Evolutionary conservation across 2,888 invertebrate genomes (phyloP), one percentile per base, ranked within the genome.

Genomic region (Barypeithes pellucidus): DNA sequence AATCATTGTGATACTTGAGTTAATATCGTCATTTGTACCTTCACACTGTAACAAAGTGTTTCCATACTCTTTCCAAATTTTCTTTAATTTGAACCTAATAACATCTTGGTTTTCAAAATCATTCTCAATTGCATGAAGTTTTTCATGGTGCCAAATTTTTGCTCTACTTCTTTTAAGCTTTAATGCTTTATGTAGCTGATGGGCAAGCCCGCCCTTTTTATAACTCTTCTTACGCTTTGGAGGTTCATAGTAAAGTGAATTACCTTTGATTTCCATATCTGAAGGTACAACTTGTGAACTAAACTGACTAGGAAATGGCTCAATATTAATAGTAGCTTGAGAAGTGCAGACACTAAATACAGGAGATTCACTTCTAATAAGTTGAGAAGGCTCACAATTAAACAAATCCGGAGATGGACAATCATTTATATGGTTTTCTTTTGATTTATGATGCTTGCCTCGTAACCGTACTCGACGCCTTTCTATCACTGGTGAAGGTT

Each of bases 101-200:
- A 76, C 65, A 45, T 67, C 87, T 45, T 62, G 45, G 16, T 47
- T 24, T 8, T 57, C 60, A 22, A 54, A 61, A 78, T 88, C 87
- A 77, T 84, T 86, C 9, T 88, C 86, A 79, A 85, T 86, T 76
- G 82, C 84, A 0, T 88, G 88, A 75, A 88, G 81, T 82, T 84
- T 82, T 80, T 90, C 89, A 78, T 90, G 89, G 81, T 88, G 86
- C 89, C 89, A 89, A 65, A 90, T 83, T 33, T 87, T 86, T 65
- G 87, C 74, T 74, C 83, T 85, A 0, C 87, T 85, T 67, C 84
- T 87, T 80, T 88, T 88, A 80, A 87, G 87, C 82, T 87, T 87
- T 74, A 89, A 77, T 11, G 88, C 80, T 43, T 78, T 81, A 77
- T 87, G 85, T 18, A 90, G 79, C 41, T 88, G 83, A 73, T 83